phyloP scores from a whole-genome alignment of 2,113 vertebrate species.

The Oreochromis spilurus region DNA sequence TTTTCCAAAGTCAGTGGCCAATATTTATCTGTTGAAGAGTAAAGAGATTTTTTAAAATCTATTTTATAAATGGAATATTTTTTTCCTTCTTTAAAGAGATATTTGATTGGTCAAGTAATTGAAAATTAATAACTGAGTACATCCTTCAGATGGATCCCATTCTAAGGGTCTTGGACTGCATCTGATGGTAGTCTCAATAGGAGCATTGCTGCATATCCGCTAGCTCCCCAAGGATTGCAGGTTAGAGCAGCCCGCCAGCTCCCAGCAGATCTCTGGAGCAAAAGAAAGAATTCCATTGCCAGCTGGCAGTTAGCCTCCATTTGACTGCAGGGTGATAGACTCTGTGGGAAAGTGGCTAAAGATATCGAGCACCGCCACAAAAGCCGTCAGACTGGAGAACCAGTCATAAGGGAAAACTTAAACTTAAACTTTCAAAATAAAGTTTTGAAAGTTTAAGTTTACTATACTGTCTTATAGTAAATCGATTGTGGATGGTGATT shows the following conservation, averaged over 20 bases:
- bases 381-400: not conserved
- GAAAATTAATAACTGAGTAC: not conserved
- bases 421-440: not conserved
- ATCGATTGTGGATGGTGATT: not conserved
- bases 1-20: not conserved
- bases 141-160: not conserved
- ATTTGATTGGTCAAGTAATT: not conserved
- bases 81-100: accelerated
- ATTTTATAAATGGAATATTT: not conserved
- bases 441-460: too few relatives aligned
- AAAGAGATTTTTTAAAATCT: accelerated
- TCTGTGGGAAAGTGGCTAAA: not conserved
- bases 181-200: accelerated
- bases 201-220: not conserved
- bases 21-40: not conserved
- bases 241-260: not conserved
- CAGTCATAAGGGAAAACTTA: not conserved
- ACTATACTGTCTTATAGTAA: not conserved
- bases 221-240: not conserved
- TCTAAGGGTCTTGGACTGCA: not conserved
- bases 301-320: not conserved
- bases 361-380: not conserved
- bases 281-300: not conserved
- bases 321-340: not conserved
- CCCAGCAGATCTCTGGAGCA: not conserved